Conservation (phyloP, 2,797 vertebrate species). For the Acrossocheilus fasciatus region DNA sequence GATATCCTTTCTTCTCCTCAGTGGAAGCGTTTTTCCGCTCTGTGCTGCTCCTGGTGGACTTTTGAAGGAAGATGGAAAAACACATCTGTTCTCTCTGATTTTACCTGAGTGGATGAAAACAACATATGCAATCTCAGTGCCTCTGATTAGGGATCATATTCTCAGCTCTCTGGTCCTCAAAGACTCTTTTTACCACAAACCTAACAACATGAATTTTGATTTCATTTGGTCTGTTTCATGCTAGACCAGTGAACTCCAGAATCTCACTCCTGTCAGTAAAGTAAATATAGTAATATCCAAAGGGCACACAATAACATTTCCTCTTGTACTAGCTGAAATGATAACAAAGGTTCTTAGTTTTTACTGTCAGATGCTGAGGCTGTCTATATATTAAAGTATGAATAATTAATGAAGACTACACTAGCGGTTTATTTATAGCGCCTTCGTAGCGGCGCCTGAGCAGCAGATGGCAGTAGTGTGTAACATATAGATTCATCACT, state of each 20-base stretch:
- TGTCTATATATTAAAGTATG: not conserved
- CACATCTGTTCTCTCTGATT: slow-evolving; percentile 73
- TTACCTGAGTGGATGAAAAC: slow-evolving; percentile 64
- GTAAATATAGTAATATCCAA: not conserved
- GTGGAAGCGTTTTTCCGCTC: slow-evolving; percentile 77
- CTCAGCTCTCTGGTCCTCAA: slow-evolving; percentile 10
- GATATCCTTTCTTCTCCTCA: slow-evolving; percentile 80
- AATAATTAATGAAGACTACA: not conserved
- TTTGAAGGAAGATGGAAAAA: slow-evolving; percentile 78
- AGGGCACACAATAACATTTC: too few species aligned
- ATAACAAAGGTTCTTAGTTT: not conserved
- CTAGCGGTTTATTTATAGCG: not conserved
- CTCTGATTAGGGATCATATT: slow-evolving; percentile 10
- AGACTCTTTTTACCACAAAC: not conserved
- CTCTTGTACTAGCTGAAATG: not conserved
- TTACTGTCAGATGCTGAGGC: not conserved
- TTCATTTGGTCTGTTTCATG: not conserved
- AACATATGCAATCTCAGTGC: slow-evolving; percentile 59
- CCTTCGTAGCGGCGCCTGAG: slow-evolving; percentile 35
- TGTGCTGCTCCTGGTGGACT: slow-evolving; percentile 75
- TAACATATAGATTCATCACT: not conserved
- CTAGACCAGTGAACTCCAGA: not conserved
- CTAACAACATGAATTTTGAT: not conserved
- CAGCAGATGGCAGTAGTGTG: slow-evolving; percentile 67
- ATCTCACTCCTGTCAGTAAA: not conserved